Conservation (phyloP, 2,113 vertebrate genomes). For the Setophaga coronata region DNA sequence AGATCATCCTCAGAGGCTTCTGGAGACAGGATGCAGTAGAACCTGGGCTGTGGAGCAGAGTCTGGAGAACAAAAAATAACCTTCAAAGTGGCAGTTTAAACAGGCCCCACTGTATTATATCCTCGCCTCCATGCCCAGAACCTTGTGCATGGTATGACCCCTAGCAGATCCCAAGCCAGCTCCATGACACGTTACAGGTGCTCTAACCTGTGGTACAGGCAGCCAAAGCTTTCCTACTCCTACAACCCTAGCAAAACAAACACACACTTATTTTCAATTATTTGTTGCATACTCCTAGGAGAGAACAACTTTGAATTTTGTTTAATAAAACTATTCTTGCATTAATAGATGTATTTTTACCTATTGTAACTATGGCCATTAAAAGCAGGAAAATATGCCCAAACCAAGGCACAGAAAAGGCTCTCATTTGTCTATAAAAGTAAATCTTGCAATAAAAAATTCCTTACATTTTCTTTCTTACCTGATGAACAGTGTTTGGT, state of each 20-base stretch:
- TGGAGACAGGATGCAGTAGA: slow-evolving; percentile 93
- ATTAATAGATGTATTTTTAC: background rate
- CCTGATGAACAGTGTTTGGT: slow-evolving; percentile 91
- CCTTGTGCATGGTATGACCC: background rate
- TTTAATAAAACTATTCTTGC: background rate
- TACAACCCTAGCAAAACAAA: background rate
- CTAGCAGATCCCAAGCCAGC: background rate
- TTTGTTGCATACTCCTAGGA: background rate
- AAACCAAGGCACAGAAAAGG: background rate
- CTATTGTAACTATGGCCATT: background rate
- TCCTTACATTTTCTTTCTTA: slow-evolving; percentile 36
- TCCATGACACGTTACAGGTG: accelerated
- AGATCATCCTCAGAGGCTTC: slow-evolving; percentile 94
- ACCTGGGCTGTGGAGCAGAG: slow-evolving; percentile 87
- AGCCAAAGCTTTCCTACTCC: background rate
- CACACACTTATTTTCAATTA: background rate
- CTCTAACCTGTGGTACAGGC: background rate
- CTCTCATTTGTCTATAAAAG: background rate
- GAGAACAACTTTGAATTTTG: background rate
- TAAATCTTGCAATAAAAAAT: background rate
- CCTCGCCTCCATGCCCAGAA: background rate
- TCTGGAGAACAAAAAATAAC: slow-evolving; percentile 71
- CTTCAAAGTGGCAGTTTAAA: background rate
- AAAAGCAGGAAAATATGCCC: background rate
- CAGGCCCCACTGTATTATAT: accelerated